phyloP scores from a whole-genome alignment of 2,888 invertebrate genomes.

The Cephalotes varians region DNA sequence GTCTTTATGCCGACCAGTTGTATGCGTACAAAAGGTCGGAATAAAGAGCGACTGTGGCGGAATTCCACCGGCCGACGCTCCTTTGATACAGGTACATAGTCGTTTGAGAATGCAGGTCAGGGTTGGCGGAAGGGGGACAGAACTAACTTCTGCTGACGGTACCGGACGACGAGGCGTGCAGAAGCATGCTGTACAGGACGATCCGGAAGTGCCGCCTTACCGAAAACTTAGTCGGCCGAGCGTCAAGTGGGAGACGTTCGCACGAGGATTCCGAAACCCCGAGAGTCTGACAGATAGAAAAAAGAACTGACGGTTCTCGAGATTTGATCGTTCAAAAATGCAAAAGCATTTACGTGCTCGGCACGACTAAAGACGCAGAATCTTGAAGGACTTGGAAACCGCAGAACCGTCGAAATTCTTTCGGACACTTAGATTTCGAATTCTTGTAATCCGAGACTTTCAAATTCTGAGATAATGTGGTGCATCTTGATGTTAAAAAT shows the following conservation, averaged over 20 bases:
- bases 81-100: conserved; percentile 17
- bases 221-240: not conserved
- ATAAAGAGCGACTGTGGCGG: conserved; percentile 28
- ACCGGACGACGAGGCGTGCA: conserved; percentile 53
- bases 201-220: conserved; percentile 24
- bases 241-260: conserved; percentile 16
- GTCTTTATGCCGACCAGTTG: not conserved
- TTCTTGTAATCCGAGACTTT: not conserved
- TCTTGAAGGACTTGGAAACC: not conserved
- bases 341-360: not conserved
- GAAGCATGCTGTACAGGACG: conserved; percentile 62
- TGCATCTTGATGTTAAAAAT: too few species aligned
- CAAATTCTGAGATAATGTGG: not conserved
- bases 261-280: conserved; percentile 1
- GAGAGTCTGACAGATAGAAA: not conserved
- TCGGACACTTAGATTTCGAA: not conserved
- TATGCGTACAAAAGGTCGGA: not conserved
- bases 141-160: conserved; percentile 58
- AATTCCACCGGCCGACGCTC: not conserved
- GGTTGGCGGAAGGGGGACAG: conserved; percentile 27
- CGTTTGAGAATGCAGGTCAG: conserved; percentile 63
- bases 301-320: not conserved
- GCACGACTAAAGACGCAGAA: not conserved
- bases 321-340: not conserved
- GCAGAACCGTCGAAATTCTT: not conserved